Percentiles rank a stretch among this genome's conserved stretches.
Conservation (phyloP, 2,113 vertebrate genomes). For the Girardinichthys multiradiatus region DNA sequence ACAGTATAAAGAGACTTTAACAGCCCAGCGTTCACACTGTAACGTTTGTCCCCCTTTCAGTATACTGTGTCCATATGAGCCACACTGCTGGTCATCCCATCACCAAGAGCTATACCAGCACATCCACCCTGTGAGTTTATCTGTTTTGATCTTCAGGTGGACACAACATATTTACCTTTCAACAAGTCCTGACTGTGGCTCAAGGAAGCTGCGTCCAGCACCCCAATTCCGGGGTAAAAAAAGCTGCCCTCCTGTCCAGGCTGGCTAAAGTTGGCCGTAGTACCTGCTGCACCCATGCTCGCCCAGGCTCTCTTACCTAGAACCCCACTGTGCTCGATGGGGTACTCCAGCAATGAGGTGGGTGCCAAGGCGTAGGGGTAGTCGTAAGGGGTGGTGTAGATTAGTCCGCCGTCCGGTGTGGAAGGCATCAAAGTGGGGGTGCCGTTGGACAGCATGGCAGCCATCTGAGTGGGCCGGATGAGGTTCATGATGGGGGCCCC, state of each 20-base stretch:
- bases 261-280: constrained; percentile 74
- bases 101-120: constrained; percentile 58
- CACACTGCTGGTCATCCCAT: constrained; percentile 58
- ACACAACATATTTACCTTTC: constrained; percentile 86
- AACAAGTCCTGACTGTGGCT: constrained; percentile 83
- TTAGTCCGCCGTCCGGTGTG: constrained; percentile 81
- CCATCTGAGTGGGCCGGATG: constrained; percentile 83
- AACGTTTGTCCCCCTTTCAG: constrained; percentile 42
- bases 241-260: constrained; percentile 79
- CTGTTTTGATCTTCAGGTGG: constrained; percentile 77
- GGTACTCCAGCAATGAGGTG: constrained; percentile 87
- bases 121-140: constrained; percentile 67
- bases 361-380: constrained; percentile 86
- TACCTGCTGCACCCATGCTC: constrained; percentile 73
- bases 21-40: constrained; percentile 44
- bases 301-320: constrained; percentile 86
- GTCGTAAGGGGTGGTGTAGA: constrained; percentile 86
- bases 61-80: constrained; percentile 60
- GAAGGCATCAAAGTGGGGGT: constrained; percentile 84
- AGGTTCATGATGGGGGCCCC: constrained; percentile 85
- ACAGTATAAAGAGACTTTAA: constrained; percentile 32
- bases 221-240: constrained; percentile 79
- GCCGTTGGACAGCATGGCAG: constrained; percentile 82
- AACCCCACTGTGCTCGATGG: constrained; percentile 85
- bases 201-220: constrained; percentile 77